Evolutionary conservation across 2,113 vertebrate species (phyloP), one percentile per base, ranked within the genome.

Genomic region (Anguilla rostrata): DNA sequence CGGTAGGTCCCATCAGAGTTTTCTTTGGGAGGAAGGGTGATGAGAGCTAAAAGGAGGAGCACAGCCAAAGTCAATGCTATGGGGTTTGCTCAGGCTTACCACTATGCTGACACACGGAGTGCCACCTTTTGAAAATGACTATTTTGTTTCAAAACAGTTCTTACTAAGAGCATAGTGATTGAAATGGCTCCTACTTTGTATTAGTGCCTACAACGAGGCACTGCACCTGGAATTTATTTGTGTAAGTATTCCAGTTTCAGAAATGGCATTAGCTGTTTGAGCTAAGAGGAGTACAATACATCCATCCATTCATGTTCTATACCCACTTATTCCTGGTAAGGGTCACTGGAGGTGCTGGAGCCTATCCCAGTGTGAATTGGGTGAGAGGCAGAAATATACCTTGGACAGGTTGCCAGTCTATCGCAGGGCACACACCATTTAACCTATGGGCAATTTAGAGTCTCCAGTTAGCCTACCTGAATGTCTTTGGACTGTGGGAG

Each of bases 1-100:
- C 97, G 98, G 98, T 99, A 96, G 84, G 85, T 9, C 39, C 15
- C 39, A 12, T 18, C 29, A 22, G 20, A n/a, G n/a, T 84, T 81
- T n/a, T 22, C 63, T 18, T 49, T 82, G 79, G 80, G 66, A 49
- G 15, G 75, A 9, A 29, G 20, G 41, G 20, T n/a, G 66, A 5
- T 14, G n/a, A 14, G 20, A 34, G 29, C 34, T 2, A 2, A 63
- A 63, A 53, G 15, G 56, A 66, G n/a, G 39, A 20, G 57, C 12
- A 26, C 40, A 79, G 14, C 26, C 71, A 56, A 12, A 16, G 78
- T 56, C 34, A 80, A 75, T 29, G 49, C 12, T 18, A 11, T 29
- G 14, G 14, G 39, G 75, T 66, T 75, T 75, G 26, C 71, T 75
- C 26, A 29, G 9, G 71, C n/a, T 26, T 26, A 3, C 22, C n/a